Evolutionary conservation across 1,140 invertebrate genomes (phyloP), one percentile per base, ranked within the genome.

Genomic region (Ditylenchus dipsaci): DNA sequence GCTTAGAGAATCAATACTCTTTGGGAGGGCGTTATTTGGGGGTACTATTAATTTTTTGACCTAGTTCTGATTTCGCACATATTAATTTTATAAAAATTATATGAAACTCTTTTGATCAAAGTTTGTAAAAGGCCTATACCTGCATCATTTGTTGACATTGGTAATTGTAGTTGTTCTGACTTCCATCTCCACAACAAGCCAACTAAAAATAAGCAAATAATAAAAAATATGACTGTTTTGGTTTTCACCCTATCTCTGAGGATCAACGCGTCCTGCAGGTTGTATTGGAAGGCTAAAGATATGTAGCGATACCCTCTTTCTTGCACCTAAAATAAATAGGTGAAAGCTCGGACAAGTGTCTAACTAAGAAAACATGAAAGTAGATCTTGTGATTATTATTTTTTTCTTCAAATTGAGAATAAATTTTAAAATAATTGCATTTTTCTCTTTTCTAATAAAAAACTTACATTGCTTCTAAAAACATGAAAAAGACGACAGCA

Each of bases 221-320:
- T 5, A 15, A 15, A 27, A 30, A 45, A 19, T 45, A 29, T 5
- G 21, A 29, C 53, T 57, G 3, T 57, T 30, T 30, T 57, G 11
- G 53, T 57, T 57, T 33, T 38, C 21, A 65, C 63, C 42, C 68
- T 29, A 15, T 75, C 62, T 27, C 26, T 33, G 8, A 72, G 17
- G 7, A 60, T 43, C 58, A 47, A n/a, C 1, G 70, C 47, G 33
- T 72, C 70, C 23, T 26, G 29, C 0, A 59, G 67, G 27, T 49
- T 47, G 71, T 73, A 67, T 43, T 63, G 60, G 43, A 75, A 72
- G n/a, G 70, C 59, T 15, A 72, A 29, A 26, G 21, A 63, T 15
- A 57, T n/a, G 53, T 72, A 72, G 49, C 43, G 30, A 19, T 72
- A 11, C 23, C 45, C 38, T 17, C 21, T 19, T 11, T 53, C 33